Evolutionary conservation across 2,888 invertebrate genomes (phyloP).

Genomic region (Antheraea yamamai): DNA sequence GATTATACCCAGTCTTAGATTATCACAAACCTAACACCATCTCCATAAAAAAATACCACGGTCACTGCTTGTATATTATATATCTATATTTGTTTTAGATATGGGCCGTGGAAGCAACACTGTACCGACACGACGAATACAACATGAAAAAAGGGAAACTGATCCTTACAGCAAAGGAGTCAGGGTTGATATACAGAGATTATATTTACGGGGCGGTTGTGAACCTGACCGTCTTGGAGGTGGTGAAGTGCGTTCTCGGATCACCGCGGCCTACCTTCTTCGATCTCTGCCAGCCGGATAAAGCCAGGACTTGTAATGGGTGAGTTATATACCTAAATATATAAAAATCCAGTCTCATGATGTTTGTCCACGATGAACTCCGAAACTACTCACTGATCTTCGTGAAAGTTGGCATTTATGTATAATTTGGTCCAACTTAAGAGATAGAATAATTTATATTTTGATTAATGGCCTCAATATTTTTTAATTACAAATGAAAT

Average conservation of each 20-base stretch:
- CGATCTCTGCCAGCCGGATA: conserved; percentile 86
- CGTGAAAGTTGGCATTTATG: too few species aligned
- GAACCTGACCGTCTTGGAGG: conserved; percentile 83
- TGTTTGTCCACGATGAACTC: too few species aligned
- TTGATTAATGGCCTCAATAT: too few species aligned
- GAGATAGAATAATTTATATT: too few species aligned
- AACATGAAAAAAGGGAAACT: conserved; percentile 69
- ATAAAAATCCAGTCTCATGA: background rate
- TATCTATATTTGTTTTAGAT: conserved; percentile 49
- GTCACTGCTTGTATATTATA: too few species aligned
- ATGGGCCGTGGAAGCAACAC: conserved; percentile 71
- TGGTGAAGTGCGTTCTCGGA: conserved; percentile 85
- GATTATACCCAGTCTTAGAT: too few species aligned
- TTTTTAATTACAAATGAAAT: too few species aligned
- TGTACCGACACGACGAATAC: conserved; percentile 69
- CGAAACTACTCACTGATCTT: too few species aligned
- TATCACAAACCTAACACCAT: too few species aligned
- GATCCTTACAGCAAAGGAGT: conserved; percentile 60
- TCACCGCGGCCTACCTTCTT: conserved; percentile 90
- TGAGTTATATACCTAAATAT: conserved; percentile 41
- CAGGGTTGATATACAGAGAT: conserved; percentile 81
- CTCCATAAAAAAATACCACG: too few species aligned
- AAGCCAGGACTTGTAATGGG: conserved; percentile 83
- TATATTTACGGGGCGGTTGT: conserved; percentile 84
- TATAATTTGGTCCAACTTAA: too few species aligned